These are phyloP conservation scores for Pentalonia nigronervosa DNA, from an alignment of 1,140 invertebrate species.

Conservation along the genomic window DNA sequence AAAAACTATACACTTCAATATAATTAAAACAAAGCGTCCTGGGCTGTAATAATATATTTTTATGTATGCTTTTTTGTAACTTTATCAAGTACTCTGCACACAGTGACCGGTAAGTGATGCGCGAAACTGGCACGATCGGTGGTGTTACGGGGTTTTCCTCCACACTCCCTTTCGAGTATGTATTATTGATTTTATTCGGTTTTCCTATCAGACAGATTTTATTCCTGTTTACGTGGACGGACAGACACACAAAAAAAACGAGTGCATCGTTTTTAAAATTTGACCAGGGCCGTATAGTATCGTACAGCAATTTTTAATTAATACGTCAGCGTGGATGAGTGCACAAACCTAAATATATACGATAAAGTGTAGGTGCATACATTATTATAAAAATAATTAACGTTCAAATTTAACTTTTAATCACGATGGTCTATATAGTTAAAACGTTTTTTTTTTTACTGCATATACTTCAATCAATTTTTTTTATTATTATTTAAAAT, in stretches of 20 bases:
- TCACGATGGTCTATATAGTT: neutral
- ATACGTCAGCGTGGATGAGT: neutral
- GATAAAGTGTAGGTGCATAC: neutral
- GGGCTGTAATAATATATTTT: neutral
- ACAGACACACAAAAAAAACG: neutral
- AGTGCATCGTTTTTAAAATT: neutral
- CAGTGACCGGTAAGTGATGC: neutral
- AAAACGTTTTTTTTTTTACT: neutral
- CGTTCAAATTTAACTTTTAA: conserved; percentile 15
- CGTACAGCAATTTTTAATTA: conserved; percentile 30
- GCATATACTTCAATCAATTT: neutral
- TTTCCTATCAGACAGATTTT: conserved; percentile 28
- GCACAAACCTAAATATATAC: conserved; percentile 3
- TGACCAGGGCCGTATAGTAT: neutral
- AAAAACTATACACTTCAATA: neutral
- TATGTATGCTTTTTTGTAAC: neutral
- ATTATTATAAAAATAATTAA: conserved; percentile 28
- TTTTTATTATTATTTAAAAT: neutral
- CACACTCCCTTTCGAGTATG: neutral
- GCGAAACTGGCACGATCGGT: neutral
- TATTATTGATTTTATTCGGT: conserved; percentile 43
- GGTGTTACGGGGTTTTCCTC: neutral
- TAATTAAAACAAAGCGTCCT: neutral
- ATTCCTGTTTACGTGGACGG: neutral
- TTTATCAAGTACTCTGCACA: neutral